These are phyloP conservation scores for Adela reaumurella DNA, from an alignment of 2,888 invertebrate species.

Conservation along the genomic window DNA sequence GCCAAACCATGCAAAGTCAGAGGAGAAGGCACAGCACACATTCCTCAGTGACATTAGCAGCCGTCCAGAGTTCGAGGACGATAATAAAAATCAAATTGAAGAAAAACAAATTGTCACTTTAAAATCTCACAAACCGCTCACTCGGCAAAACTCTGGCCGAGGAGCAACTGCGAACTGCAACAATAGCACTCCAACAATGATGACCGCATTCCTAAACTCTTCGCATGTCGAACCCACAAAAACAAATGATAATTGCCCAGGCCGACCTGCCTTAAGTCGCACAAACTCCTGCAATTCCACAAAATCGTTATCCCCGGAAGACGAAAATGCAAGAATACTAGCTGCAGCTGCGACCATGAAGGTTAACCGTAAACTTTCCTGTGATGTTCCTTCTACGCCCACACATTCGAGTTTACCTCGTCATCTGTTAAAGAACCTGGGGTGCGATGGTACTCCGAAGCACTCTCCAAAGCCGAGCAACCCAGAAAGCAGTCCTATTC, in stretches of 20 bases:
- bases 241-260: slow-evolving; percentile 30
- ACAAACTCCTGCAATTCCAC: slow-evolving; percentile 44
- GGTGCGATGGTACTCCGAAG: slow-evolving; percentile 39
- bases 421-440: slow-evolving; percentile 39
- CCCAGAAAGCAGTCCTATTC: slow-evolving; percentile 29
- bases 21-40: slow-evolving; percentile 46
- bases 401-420: slow-evolving; percentile 46
- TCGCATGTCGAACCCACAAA: slow-evolving; percentile 35
- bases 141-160: slow-evolving; percentile 62
- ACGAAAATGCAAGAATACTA: slow-evolving; percentile 26
- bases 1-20: slow-evolving; percentile 40
- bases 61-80: slow-evolving; percentile 47
- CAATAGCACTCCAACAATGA: slow-evolving; percentile 34
- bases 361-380: slow-evolving; percentile 42
- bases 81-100: slow-evolving; percentile 47
- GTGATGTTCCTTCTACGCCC: slow-evolving; percentile 31
- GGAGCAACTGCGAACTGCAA: slow-evolving; percentile 31
- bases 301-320: slow-evolving; percentile 38
- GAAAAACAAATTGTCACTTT: slow-evolving; percentile 45
- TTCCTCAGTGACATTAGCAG: slow-evolving; percentile 48
- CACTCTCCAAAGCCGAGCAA: slow-evolving; percentile 34
- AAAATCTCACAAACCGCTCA: slow-evolving; percentile 67
- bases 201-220: slow-evolving; percentile 46
- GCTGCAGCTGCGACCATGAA: slow-evolving; percentile 41
- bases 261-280: slow-evolving; percentile 19